Evolutionary conservation across 2,113 vertebrate species (phyloP).

Genomic region (Apeltes quadracus): DNA sequence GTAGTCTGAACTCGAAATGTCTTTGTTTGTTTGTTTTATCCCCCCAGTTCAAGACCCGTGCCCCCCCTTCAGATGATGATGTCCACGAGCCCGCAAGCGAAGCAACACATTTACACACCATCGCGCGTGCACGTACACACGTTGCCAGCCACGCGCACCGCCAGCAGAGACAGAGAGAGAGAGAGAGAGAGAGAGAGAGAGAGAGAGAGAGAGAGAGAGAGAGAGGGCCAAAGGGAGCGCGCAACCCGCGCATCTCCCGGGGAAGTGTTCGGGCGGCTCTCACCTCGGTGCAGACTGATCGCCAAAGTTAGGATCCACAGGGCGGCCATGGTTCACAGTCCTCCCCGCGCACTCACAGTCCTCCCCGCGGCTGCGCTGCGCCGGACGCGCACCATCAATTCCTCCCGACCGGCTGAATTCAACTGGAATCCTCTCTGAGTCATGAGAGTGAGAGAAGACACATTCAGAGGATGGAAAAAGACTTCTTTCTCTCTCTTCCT

Average conservation of each 20-base stretch:
- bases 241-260: too few species aligned
- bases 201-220: too few species aligned
- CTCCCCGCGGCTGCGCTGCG: constrained; percentile 62
- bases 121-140: not conserved
- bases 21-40: too few species aligned
- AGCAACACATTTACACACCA: constrained; percentile 18
- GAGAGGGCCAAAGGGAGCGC: too few species aligned
- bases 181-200: too few species aligned
- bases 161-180: too few species aligned
- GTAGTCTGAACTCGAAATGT: constrained; percentile 10
- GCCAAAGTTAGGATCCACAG: constrained; percentile 83
- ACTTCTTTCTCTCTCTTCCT: constrained; percentile 4
- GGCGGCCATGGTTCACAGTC: constrained; percentile 81
- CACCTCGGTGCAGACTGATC: constrained; percentile 80
- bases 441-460: constrained; percentile 54
- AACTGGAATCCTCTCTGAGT: constrained; percentile 64
- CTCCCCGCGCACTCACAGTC: constrained; percentile 72
- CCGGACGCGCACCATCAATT: constrained; percentile 71
- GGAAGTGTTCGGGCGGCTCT: constrained; percentile 43
- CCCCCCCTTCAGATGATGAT: constrained; percentile 27
- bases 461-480: constrained; percentile 21
- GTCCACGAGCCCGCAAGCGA: constrained; percentile 38
- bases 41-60: constrained; percentile 27
- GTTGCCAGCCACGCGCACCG: constrained; percentile 25
- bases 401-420: constrained; percentile 57